Conservation (phyloP, 1,140 invertebrate species). For the Danaus melanippus region DNA sequence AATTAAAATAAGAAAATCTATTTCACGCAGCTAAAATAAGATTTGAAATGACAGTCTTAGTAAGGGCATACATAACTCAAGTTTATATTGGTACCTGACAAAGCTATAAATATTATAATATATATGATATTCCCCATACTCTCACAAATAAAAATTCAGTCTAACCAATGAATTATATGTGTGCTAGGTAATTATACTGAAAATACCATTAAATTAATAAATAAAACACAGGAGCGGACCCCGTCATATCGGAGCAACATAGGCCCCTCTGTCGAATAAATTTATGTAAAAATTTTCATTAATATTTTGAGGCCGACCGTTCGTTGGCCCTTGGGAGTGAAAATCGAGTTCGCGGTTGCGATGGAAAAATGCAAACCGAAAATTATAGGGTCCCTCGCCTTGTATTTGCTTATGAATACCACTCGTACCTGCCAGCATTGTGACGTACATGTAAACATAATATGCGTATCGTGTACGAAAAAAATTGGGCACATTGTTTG, state of each 20-base stretch:
- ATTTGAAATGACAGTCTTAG: too few species aligned
- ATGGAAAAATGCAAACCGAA: constrained; percentile 72
- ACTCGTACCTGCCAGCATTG: constrained; percentile 43
- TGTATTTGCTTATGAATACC: constrained; percentile 71
- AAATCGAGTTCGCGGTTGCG: constrained; percentile 68
- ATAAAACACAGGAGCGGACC: constrained; percentile 66
- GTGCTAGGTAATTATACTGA: constrained; percentile 68
- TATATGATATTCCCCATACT: constrained; percentile 31
- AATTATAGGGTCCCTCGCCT: constrained; percentile 66
- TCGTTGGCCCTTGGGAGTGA: constrained; percentile 63
- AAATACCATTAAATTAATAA: constrained; percentile 73
- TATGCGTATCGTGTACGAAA: constrained; percentile 31
- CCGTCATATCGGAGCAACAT: constrained; percentile 49
- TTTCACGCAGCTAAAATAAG: too few species aligned
- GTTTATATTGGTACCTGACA: not conserved
- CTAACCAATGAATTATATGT: constrained; percentile 67
- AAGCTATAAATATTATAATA: constrained; percentile 7
- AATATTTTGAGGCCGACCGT: constrained; percentile 68
- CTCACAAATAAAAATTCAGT: constrained; percentile 52
- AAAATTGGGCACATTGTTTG: constrained; percentile 32
- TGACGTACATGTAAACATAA: constrained; percentile 54
- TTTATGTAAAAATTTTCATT: constrained; percentile 73
- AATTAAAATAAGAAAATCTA: too few species aligned
- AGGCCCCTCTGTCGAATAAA: constrained; percentile 67
- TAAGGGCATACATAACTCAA: too few species aligned